phyloP scores from a whole-genome alignment of 2,113 vertebrate genomes.

The Pungitius pungitius region DNA sequence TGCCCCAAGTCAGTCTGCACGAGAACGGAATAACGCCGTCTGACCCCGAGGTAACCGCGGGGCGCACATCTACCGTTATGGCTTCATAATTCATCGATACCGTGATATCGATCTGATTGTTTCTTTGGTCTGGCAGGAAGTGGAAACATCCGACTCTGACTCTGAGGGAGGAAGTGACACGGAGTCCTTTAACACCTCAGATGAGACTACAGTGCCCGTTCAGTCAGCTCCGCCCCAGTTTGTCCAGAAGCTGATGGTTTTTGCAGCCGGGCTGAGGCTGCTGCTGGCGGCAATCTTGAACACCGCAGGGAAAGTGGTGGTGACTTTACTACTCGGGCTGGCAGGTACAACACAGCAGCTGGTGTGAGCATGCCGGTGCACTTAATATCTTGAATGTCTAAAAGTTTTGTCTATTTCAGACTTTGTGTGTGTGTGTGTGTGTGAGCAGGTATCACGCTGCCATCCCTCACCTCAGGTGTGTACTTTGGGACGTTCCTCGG shows the following conservation, averaged over 20 bases:
- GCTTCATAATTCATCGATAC: neutral
- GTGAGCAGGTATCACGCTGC: slow-evolving; percentile 57
- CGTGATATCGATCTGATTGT: neutral
- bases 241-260: slow-evolving; percentile 78
- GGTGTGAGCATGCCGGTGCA: neutral
- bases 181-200: slow-evolving; percentile 72
- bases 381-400: neutral
- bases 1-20: slow-evolving; percentile 49
- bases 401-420: neutral
- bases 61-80: neutral
- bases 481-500: slow-evolving; percentile 83
- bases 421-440: slow-evolving; percentile 6
- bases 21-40: slow-evolving; percentile 63
- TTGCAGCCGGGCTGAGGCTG: slow-evolving; percentile 75
- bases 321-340: slow-evolving; percentile 81
- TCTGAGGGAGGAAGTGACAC: slow-evolving; percentile 73
- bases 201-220: slow-evolving; percentile 42
- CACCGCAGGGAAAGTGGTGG: slow-evolving; percentile 80
- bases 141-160: slow-evolving; percentile 75
- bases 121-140: slow-evolving; percentile 49
- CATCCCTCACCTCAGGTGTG: slow-evolving; percentile 82
- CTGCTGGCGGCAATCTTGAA: slow-evolving; percentile 77
- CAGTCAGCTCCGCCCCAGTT: slow-evolving; percentile 67
- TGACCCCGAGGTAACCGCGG: slow-evolving; percentile 62
- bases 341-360: slow-evolving; percentile 77